phyloP scores from a whole-genome alignment of 2,113 vertebrate genomes.

The Hoplias malabaricus region DNA sequence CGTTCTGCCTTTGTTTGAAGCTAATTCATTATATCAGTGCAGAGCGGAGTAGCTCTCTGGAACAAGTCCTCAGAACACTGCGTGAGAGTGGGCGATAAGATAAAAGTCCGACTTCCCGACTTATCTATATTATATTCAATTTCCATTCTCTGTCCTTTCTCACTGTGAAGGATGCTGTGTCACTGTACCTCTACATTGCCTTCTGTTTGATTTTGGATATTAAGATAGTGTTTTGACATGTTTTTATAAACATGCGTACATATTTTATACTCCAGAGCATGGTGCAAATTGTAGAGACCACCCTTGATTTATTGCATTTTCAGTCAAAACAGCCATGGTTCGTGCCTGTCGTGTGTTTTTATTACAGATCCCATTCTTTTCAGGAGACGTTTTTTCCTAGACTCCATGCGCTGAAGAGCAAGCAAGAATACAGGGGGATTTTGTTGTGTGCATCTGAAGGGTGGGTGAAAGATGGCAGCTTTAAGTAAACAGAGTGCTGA shows the following conservation, averaged over 20 bases:
- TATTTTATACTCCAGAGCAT: neutral
- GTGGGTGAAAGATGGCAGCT: no score
- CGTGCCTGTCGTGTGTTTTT: no score
- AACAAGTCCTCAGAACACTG: slow-evolving; percentile 22
- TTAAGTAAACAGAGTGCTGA: no score
- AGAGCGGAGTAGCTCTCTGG: slow-evolving; percentile 19
- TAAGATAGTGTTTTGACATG: neutral
- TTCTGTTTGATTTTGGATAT: neutral
- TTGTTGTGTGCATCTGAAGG: no score
- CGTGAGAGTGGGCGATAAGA: slow-evolving; percentile 29
- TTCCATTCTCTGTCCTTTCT: slow-evolving; percentile 48
- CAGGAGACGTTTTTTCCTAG: no score
- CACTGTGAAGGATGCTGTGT: slow-evolving; percentile 38
- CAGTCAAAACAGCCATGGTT: no score
- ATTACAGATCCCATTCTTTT: no score
- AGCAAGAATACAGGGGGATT: no score
- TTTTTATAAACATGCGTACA: neutral
- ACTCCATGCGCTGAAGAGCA: no score
- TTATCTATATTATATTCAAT: slow-evolving; percentile 37
- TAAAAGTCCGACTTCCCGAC: slow-evolving; percentile 10
- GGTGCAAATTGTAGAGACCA: no score
- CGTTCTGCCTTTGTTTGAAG: slow-evolving; percentile 30
- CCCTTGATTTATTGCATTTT: no score
- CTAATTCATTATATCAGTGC: slow-evolving; percentile 35
- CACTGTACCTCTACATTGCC: slow-evolving; percentile 42